These are phyloP conservation scores for Sinohyriopsis cumingii DNA, from an alignment of 2,888 invertebrate species.

Conservation along the genomic window DNA sequence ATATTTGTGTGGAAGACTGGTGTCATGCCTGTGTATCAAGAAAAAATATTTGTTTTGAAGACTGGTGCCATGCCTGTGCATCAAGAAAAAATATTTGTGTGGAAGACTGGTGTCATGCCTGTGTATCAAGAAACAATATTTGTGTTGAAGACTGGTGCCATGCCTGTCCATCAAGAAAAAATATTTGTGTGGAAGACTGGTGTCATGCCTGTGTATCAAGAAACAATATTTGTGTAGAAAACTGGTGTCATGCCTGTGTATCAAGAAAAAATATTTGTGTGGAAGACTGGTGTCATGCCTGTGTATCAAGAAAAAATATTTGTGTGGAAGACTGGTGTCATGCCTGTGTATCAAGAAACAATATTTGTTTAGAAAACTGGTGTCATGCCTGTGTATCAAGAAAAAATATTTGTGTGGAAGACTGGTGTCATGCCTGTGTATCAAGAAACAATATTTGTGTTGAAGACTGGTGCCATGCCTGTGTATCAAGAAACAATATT, in stretches of 20 bases:
- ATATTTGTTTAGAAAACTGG: too few relatives aligned
- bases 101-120: background rate
- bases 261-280: background rate
- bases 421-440: background rate
- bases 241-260: background rate
- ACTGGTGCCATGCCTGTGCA: background rate
- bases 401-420: background rate
- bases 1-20: background rate
- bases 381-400: background rate
- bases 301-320: too few relatives aligned
- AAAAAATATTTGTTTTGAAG: background rate
- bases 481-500: background rate
- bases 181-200: too few relatives aligned
- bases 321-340: too few relatives aligned
- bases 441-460: background rate
- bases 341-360: too few relatives aligned
- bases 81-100: background rate
- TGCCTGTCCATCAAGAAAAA: background rate
- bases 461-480: background rate
- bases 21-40: background rate
- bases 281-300: background rate
- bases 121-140: background rate
- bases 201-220: too few relatives aligned
- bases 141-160: background rate
- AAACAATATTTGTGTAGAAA: too few relatives aligned